Conservation (phyloP, 2,888 invertebrate species). For the Bellardia pandia region DNA sequence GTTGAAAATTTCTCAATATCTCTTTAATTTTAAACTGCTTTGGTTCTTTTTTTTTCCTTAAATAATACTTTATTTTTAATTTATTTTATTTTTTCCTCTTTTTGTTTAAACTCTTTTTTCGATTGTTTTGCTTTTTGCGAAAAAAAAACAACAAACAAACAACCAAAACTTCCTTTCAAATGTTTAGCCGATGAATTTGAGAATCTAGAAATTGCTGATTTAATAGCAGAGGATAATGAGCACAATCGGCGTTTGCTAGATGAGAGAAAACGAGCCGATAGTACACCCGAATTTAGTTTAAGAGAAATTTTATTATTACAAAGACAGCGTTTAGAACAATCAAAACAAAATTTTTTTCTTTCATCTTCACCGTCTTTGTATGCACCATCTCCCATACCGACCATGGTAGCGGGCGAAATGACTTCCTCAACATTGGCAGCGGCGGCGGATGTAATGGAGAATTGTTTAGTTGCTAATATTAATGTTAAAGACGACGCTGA, state of each 20-base stretch:
- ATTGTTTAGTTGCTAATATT: constrained; percentile 32
- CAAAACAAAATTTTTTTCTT: constrained; percentile 82
- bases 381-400: constrained; percentile 77
- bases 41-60: constrained; percentile 36
- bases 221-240: constrained; percentile 56
- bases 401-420: constrained; percentile 76
- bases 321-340: constrained; percentile 81
- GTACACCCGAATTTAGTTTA: constrained; percentile 77
- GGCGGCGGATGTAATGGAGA: constrained; percentile 55
- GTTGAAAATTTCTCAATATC: constrained; percentile 1
- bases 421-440: constrained; percentile 69
- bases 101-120: constrained; percentile 65
- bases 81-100: constrained; percentile 68
- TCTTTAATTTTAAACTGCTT: constrained; percentile 33
- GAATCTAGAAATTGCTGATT: constrained; percentile 66
- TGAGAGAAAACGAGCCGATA: constrained; percentile 47
- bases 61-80: constrained; percentile 57
- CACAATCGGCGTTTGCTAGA: constrained; percentile 20
- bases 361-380: constrained; percentile 81
- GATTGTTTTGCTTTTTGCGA: constrained; percentile 64
- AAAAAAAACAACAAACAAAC: constrained; percentile 31
- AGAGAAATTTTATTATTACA: constrained; percentile 81
- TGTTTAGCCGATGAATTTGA: constrained; percentile 74
- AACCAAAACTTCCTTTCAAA: constrained; percentile 39
- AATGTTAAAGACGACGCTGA: neutral